Evolutionary conservation across 2,888 invertebrate species (phyloP), one percentile per base, ranked within the genome.

Genomic region (Epistrophella euchroma): DNA sequence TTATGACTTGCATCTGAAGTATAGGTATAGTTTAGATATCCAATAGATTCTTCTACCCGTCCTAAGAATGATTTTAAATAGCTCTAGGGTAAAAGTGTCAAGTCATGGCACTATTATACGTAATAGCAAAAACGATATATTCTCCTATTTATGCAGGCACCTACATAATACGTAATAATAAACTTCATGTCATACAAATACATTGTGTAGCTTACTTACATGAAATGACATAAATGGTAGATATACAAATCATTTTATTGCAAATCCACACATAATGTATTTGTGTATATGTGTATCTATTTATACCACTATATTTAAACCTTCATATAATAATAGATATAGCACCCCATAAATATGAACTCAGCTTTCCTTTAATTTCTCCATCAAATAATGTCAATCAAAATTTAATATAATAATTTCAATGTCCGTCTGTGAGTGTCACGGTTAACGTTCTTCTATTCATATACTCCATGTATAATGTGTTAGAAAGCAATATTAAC

Each of bases 301-400:
- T 13, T 19, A 13, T 35, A 37, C 35, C 40, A 43, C 40, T 11
- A 10, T 1, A 1, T 45, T 1, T 6, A 47, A 15, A 6, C 11
- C 32, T 32, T 7, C 7, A 15, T 17, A 32, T 43, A 25, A 43
- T 17, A 32, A 15, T 22, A 25, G 4, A 7, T 7, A 64, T 47
- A 45, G 52, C 68, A 35, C 37, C 68, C 47, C 47, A 66, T 47
- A 64, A 45, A 40, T 45, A 37, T 25, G 25, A 50, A 40, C 6
- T 25, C 37, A 52, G 37, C 37, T 68, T 68, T 68, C 25, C 55
- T 74, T 58, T 74, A 68, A 82, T 72, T 82, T 82, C 58, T 82
- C 58, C 76, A 76, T 76, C 72, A 76, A 76, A 82, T 68, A 68
- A 68, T 72, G 82, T 82, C 82, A 82, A 66, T 82, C 82, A 82